Evolutionary conservation across 2,797 vertebrate species (phyloP).

Genomic region (Enteromius trimaculatus): DNA sequence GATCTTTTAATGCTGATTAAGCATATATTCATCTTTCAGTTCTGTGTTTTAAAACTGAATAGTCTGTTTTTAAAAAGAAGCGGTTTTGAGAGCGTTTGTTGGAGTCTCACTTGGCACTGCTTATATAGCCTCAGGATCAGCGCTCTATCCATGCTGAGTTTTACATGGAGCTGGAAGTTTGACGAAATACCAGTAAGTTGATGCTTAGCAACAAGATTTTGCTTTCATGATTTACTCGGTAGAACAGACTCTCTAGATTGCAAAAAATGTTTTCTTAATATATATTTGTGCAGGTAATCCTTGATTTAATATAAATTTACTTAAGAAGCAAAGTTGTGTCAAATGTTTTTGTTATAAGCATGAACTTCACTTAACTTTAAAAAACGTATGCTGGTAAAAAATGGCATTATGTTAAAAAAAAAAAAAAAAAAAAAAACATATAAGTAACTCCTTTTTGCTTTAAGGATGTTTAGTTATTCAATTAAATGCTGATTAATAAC

Average conservation of each 20-base stretch:
- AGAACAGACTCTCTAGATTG: neutral
- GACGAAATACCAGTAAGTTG: constrained; percentile 51
- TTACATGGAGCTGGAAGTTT: constrained; percentile 45
- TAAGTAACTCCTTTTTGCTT: neutral
- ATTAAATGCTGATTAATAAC: neutral
- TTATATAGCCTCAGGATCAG: constrained; percentile 5
- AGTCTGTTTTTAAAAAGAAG: neutral
- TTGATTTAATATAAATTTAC: neutral
- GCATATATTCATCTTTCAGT: constrained; percentile 9
- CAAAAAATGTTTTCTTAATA: neutral
- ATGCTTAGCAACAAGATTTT: constrained; percentile 62
- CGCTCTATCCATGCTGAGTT: constrained; percentile 35
- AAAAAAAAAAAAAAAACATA: neutral
- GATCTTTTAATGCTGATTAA: constrained; percentile 25
- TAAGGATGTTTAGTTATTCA: neutral
- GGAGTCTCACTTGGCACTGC: constrained; percentile 42
- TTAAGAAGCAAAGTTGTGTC: neutral
- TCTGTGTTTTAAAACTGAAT: constrained; percentile 10
- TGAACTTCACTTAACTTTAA: neutral
- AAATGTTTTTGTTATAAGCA: neutral
- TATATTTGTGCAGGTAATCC: neutral
- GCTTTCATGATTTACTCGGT: constrained; percentile 19
- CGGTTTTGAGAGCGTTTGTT: constrained; percentile 7
- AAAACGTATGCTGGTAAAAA: neutral
- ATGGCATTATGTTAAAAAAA: neutral